phyloP scores from a whole-genome alignment of 2,888 invertebrate genomes.

The Stenurella melanura region DNA sequence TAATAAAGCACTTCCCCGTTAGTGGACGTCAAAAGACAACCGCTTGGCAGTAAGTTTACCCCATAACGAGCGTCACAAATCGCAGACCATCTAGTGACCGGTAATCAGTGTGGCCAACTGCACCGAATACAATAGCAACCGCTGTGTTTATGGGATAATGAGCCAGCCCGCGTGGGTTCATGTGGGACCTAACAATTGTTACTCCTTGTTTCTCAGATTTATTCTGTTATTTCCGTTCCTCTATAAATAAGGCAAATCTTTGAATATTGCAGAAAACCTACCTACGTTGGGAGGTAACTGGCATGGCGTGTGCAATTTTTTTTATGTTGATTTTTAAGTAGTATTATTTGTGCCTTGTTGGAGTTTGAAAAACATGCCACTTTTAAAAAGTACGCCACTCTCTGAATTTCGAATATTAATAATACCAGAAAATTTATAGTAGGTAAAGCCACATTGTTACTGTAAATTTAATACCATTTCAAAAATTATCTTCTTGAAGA shows the following conservation, averaged over 20 bases:
- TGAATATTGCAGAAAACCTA: background rate
- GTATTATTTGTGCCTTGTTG: too few relatives aligned
- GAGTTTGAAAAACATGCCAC: too few relatives aligned
- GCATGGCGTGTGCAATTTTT: too few relatives aligned
- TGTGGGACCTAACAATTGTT: slow-evolving; percentile 57
- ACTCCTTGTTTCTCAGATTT: slow-evolving; percentile 50
- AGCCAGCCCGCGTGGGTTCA: slow-evolving; percentile 59
- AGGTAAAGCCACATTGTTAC: too few relatives aligned
- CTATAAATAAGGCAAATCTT: slow-evolving; percentile 19
- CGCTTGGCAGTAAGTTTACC: slow-evolving; percentile 49
- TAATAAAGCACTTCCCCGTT: slow-evolving; percentile 51
- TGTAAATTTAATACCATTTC: too few relatives aligned
- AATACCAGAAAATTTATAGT: too few relatives aligned
- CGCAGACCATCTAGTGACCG: slow-evolving; percentile 53
- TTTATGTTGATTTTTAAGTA: background rate
- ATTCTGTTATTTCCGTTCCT: slow-evolving; percentile 38
- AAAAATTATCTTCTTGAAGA: too few relatives aligned
- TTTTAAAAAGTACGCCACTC: too few relatives aligned
- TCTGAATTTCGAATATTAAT: too few relatives aligned
- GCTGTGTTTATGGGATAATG: slow-evolving; percentile 64
- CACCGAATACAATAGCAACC: slow-evolving; percentile 58
- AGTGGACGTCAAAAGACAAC: slow-evolving; percentile 48
- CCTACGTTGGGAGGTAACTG: background rate
- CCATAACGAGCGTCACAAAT: slow-evolving; percentile 58
- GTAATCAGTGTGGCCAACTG: slow-evolving; percentile 58